phyloP scores from a whole-genome alignment of 2,113 vertebrate species.

The Epinephelus lanceolatus region DNA sequence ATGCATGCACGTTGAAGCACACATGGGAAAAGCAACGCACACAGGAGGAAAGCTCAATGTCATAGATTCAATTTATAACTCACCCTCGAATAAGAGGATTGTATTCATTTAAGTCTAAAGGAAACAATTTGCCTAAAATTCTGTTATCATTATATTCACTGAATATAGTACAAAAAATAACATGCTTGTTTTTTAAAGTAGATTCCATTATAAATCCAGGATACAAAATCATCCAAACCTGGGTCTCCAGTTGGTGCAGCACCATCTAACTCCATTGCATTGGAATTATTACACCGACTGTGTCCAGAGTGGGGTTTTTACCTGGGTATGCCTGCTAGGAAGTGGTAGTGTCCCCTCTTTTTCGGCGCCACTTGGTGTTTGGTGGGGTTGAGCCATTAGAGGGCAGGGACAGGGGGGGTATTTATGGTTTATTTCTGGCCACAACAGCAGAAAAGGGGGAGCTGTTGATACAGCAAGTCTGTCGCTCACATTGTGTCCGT shows the following conservation, averaged over 20 bases:
- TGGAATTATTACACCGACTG: background rate
- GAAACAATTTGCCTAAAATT: background rate
- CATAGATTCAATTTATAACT: background rate
- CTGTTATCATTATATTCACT: background rate
- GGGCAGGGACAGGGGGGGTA: constrained; percentile 77
- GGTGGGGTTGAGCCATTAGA: constrained; percentile 75
- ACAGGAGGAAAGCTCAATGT: constrained; percentile 8
- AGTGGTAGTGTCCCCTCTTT: constrained; percentile 65
- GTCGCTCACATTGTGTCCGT: constrained; percentile 87
- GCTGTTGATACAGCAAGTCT: constrained; percentile 92
- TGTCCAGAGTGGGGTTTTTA: constrained; percentile 58
- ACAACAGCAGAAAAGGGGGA: constrained; percentile 88
- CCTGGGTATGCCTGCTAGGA: constrained; percentile 75
- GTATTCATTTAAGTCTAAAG: background rate
- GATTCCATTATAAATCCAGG: background rate
- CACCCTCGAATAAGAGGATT: background rate
- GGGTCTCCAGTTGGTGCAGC: constrained; percentile 21
- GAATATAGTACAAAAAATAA: background rate
- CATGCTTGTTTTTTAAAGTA: background rate
- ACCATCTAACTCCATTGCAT: constrained; percentile 39
- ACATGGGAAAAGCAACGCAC: background rate
- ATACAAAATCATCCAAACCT: constrained; percentile 40
- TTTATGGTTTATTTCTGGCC: constrained; percentile 90
- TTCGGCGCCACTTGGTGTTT: constrained; percentile 71
- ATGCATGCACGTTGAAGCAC: background rate